Base-by-base conservation (phyloP, 1,140 invertebrate genomes). In the Heliconius himera region DNA sequence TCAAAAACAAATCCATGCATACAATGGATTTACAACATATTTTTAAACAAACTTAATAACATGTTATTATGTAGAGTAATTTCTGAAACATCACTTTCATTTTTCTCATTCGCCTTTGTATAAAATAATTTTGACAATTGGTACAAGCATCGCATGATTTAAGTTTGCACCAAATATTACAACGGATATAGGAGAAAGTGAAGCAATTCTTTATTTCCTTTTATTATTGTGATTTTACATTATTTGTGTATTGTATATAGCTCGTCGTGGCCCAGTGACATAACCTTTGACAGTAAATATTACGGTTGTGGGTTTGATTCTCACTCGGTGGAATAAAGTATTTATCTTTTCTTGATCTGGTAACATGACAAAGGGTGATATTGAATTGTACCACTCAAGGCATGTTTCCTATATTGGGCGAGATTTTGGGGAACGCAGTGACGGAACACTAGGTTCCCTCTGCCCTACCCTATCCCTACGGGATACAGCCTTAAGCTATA, bases 161-260 rank as follows among this genome's bases (percentile, higher is more conserved):
- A 26, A 60, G n/a, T 8, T 54, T 1, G 18, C 70, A 71, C 20
- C 36, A 41, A 72, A 72, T n/a, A 72, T 20, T 36, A 13, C 33
- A 81, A 73, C 71, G 75, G 56, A 74, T 56, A 41, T 9, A 36
- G 75, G 80, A 75, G 80, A 81, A 81, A 81, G 76, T 75, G 8
- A 60, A 60, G 18, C 74, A 36, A 54, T 78, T 82, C n/a, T 77
- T 22, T 20, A 51, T 29, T 82, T 79, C 77, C 81, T 76, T 73
- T 20, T 66, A 5, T 66, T 66, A 66, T 29, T 22, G 54, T n/a
- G 54, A 1, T 26, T 66, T 66, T 13, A 66, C 0, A 66, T 16
- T 26, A 29, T 29, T 66, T 66, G 8, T 36, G 33, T 36, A 8
- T 36, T 36, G 6, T 36, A 36, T 6, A 36, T 36, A 36, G 6